Conservation (phyloP, 1,140 invertebrate species). For the Nilaparvata lugens region DNA sequence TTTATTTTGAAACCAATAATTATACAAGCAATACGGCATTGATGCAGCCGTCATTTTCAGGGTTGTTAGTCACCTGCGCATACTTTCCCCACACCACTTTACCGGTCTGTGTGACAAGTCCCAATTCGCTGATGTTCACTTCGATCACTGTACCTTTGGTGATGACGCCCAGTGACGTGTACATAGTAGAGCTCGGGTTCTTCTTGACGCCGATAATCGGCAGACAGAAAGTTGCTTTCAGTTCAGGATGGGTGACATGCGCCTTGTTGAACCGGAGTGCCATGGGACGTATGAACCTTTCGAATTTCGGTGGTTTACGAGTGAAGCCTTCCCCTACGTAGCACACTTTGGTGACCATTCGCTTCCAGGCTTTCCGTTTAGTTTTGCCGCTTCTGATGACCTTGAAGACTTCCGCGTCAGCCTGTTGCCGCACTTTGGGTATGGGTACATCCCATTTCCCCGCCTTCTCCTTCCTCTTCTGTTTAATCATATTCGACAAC, state of each 20-base stretch:
- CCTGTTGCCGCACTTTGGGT: slow-evolving; percentile 94
- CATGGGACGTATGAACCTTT: slow-evolving; percentile 98
- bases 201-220: slow-evolving; percentile 99
- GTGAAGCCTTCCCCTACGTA: slow-evolving; percentile 98
- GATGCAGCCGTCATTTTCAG: slow-evolving; percentile 99
- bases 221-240: slow-evolving; percentile 97
- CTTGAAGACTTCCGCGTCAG: slow-evolving; percentile 97
- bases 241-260: slow-evolving; percentile 97
- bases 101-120: slow-evolving; percentile 95
- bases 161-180: slow-evolving; percentile 94
- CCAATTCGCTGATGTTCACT: slow-evolving; percentile 97
- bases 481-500: slow-evolving; percentile 98
- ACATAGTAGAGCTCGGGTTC: slow-evolving; percentile 96
- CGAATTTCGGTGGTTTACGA: slow-evolving; percentile 98
- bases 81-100: slow-evolving; percentile 99
- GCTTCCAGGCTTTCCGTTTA: slow-evolving; percentile 95
- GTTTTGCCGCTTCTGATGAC: slow-evolving; percentile 84
- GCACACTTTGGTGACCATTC: slow-evolving; percentile 98
- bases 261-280: slow-evolving; percentile 92
- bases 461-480: slow-evolving; percentile 99
- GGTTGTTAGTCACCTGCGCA: slow-evolving; percentile 99
- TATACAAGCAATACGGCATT: slow-evolving; percentile 97
- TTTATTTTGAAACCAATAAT: slow-evolving; percentile 26
- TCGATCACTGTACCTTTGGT: slow-evolving; percentile 97
- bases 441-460: slow-evolving; percentile 99